Conservation (phyloP, 1,140 invertebrate genomes). For the Euwallacea fornicatus region DNA sequence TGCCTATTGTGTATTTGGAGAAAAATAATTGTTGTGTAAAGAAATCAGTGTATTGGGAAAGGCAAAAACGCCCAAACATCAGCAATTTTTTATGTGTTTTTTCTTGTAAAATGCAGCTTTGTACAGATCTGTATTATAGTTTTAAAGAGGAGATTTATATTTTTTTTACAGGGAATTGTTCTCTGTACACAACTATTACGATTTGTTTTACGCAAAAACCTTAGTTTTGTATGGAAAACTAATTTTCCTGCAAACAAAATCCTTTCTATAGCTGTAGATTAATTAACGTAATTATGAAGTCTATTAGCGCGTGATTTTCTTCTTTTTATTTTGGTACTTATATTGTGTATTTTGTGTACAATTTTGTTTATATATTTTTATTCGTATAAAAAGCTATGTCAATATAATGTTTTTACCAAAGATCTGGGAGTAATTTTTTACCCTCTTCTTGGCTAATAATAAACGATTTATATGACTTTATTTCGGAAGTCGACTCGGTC, state of each 20-base stretch:
- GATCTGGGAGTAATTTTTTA: slow-evolving; percentile 1
- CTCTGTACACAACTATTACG: background rate
- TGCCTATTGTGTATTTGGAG: no score
- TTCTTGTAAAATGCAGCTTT: slow-evolving; percentile 17
- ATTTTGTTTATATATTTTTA: slow-evolving; percentile 35
- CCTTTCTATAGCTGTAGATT: slow-evolving; percentile 22
- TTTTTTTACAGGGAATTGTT: slow-evolving; percentile 5
- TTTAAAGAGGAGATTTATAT: slow-evolving; percentile 6
- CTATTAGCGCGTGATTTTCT: slow-evolving; percentile 30
- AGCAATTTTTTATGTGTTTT: background rate
- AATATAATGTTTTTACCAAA: slow-evolving; percentile 39
- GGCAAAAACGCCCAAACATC: background rate
- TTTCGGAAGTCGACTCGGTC: slow-evolving; percentile 1
- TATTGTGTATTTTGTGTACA: slow-evolving; percentile 36
- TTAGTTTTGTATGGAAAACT: background rate
- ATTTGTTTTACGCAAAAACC: background rate
- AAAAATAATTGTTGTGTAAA: no score
- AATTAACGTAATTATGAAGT: background rate
- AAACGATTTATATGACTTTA: background rate
- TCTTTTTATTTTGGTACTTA: slow-evolving; percentile 29
- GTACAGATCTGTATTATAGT: slow-evolving; percentile 32
- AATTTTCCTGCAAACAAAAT: slow-evolving; percentile 4
- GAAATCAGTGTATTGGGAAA: no score
- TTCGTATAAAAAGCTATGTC: slow-evolving; percentile 35
- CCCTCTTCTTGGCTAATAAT: no score